Conservation (phyloP, 2,888 invertebrate species). For the Melipona beecheii region DNA sequence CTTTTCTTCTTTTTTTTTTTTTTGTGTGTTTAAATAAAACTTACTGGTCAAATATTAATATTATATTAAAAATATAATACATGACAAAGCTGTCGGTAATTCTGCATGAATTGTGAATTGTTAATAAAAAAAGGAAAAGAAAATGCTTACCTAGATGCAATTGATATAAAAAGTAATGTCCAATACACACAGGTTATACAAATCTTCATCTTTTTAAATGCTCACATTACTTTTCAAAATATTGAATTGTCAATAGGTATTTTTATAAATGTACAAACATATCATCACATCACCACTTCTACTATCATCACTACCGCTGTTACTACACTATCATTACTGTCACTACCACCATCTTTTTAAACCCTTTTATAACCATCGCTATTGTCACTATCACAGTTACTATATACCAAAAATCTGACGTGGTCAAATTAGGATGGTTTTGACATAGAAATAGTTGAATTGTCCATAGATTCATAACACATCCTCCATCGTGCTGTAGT, state of each 20-base stretch:
- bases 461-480: neutral
- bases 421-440: constrained; percentile 17
- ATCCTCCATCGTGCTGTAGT: neutral
- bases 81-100: neutral
- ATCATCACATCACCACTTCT: constrained; percentile 26
- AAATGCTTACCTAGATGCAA: constrained; percentile 86
- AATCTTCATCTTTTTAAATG: constrained; percentile 85
- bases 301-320: constrained; percentile 31
- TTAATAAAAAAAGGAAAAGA: constrained; percentile 42
- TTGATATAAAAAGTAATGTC: constrained; percentile 87
- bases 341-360: constrained; percentile 17
- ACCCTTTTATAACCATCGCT: constrained; percentile 21
- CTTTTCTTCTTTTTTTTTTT: constrained; percentile 8
- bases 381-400: constrained; percentile 23
- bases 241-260: constrained; percentile 26
- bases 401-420: constrained; percentile 22
- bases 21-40: constrained; percentile 3
- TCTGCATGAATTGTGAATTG: neutral
- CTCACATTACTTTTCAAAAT: constrained; percentile 37
- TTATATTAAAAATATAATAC: constrained; percentile 2
- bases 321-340: constrained; percentile 20
- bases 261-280: constrained; percentile 16
- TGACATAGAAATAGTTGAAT: constrained; percentile 9
- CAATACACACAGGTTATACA: constrained; percentile 86
- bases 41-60: constrained; percentile 9